Base-by-base conservation (phyloP, 2,113 vertebrate species). In the Peucedramus taeniatus region DNA sequence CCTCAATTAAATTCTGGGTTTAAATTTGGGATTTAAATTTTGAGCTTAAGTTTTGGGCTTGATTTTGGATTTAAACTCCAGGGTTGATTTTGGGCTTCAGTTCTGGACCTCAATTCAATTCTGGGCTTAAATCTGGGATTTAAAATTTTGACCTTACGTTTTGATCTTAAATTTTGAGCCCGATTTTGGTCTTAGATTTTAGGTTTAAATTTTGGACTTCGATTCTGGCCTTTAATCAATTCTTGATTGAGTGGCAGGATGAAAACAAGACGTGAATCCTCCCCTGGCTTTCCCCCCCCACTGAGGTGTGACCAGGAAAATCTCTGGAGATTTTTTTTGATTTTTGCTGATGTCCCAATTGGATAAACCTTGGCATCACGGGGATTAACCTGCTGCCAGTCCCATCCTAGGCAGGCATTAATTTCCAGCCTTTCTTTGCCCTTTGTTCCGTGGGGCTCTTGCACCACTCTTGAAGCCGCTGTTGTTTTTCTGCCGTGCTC, bases 391-490 rank as follows among this genome's bases (percentile, higher is more conserved):
- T 75, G 31, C 39, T 18, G 39, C n/a, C 59, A 18, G 49, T 9
- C 5, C 4, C 11, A 7, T 49, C 7, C 12, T 30, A 3, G 65
- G 15, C 49, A 35, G 60, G 31, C 64, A 35, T 83, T 53, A 13
- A 26, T 31, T 74, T 59, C 24, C 44, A 87, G 90, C 83, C 95
- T 97, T 21, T 9, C 30, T 10, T 59, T 97, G 96, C 96, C 97
- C 96, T 96, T 69, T 80, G 83, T 74, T 18, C 17, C 30, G 1
- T 20, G 86, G 83, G 81, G 72, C 56, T 93, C 24, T 97, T 96
- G 91, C 70, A 11, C 17, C 89, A 15, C 44, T 89, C 37, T 6
- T 5, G n/a, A 15, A 27, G 9, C 11, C 2, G 2, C 17, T 8
- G 16, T 10, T 26, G 0, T 57, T 49, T 39, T 47, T 80, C 88